Base-by-base conservation (phyloP, 2,113 vertebrate species). In the Gymnocephalus cernua region DNA sequence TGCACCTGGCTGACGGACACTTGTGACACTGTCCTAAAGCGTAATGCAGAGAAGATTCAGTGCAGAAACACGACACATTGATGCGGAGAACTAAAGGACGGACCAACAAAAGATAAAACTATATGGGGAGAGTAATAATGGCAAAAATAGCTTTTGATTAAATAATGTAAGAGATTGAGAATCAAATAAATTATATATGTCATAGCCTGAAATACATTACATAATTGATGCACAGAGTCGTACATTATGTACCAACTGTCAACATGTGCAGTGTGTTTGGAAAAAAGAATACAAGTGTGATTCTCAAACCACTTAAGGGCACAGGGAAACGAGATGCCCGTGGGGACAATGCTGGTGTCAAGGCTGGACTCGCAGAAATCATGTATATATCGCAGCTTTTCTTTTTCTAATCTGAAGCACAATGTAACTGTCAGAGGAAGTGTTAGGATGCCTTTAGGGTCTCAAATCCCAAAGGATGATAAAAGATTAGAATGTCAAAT, bases 191-290 rank as follows among this genome's bases (percentile, higher is more conserved):
- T 93, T 91, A 94, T 92, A 93, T 92, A 92, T 91, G 84, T 91
- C 89, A 91, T 92, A 93, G 90, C 87, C 91, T 93, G 90, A 94
- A 95, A 92, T 92, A 92, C 90, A 82, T 89, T 94, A 82, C 94
- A 95, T 94, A 94, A 94, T 93, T 94, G 91, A 94, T 94, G 93
- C 82, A 71, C 25, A 63, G 70, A 23, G 86, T 91, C 88, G 74
- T 95, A 87, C 91, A 94, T 94, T 92, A 94, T 93, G 90, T 88
- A 92, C 90, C 79, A 83, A 93, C 93, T 90, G 93, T 93, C 92
- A 94, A 94, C 92, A 92, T 94, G 90, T 91, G 89, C 93, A 93
- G 92, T 91, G 91, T 91, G 88, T 90, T 87, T 88, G 82, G 82
- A 90, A 94, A 90, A 88, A 93, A 93, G 82, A 88, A 93, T 87